Evolutionary conservation across 2,113 vertebrate genomes (phyloP), one percentile per base, ranked within the genome.

Genomic region (Pangasianodon gigas): DNA sequence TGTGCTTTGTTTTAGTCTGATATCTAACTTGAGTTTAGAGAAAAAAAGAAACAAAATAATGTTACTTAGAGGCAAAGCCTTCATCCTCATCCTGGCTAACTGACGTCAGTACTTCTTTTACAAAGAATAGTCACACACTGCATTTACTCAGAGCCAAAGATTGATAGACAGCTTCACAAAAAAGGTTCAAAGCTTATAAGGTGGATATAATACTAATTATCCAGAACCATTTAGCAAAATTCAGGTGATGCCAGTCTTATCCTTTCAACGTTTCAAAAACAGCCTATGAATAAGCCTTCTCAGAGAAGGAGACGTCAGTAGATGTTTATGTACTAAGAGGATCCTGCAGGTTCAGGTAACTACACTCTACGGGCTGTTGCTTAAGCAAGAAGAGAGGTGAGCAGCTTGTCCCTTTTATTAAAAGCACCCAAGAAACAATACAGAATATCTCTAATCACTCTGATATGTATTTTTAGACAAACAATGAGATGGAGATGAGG

Each of bases 381-480:
- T 80, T 90, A 89, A 87, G 51, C 56, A 8, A 44, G 56, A 32
- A 56, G 71, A 86, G 26, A 75, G 51, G 80, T 75, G 83, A 80
- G 46, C 60, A 87, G 58, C 74, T 75, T 88, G 77, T 21, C 85
- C 65, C 82, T 91, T 89, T 94, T 60, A 93, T 89, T 92, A 82
- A n/a, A 88, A 44, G 46, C 60, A 87, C 46, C 48, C 52, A 74
- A 65, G 87, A 91, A 93, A 93, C 90, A 91, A 91, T 93, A 44
- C n/a, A 54, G 62, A 71, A 87, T 87, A 90, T 87, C 46, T 94
- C 88, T 92, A 92, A 95, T 93, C 90, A 90, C 69, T 89, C 90
- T 91, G 10, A 62, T 92, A 93, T 94, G 90, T 96, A 95, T 96
- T 96, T 95, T 94, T 96, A 95, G 93, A 89, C 86, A 93, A 92